Base-by-base conservation (phyloP, 2,113 vertebrate species). In the Pteruthius melanotis region DNA sequence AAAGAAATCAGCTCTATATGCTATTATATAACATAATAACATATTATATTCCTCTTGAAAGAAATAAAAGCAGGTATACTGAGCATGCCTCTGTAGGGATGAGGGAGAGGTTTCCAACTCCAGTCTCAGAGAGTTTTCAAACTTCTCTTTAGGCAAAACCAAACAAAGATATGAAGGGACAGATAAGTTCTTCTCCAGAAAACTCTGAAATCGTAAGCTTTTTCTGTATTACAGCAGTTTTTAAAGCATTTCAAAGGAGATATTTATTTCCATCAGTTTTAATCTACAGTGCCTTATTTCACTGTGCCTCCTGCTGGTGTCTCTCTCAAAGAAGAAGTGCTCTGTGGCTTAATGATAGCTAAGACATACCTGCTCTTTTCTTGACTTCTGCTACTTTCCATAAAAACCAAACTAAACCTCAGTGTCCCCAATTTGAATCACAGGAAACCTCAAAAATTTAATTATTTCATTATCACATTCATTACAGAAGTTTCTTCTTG, bases 61-160 rank as follows among this genome's bases (percentile, higher is more conserved):
- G 33, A 84, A 81, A 92, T 33, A 52, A 47, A 95, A 81, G 21
- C 19, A 63, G 35, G 11, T 35, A 50, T 39, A 85, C 15, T 2
- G 2, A 82, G 18, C 30, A 54, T 0, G 1, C 3, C 23, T 78
- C 10, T 50, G 8, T 10, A 40, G 42, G 33, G 6, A 70, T 57
- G 9, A 74, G 20, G 4, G 3, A 45, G 26, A 72, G 21, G 11
- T 54, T 86, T 68, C n/a, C 15, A 71, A 37, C 37, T 64, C 10
- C 10, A 47, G 13, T 40, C 63, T 78, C 53, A 66, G 17, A 5
- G 22, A 86, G 26, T 30, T 77, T 84, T 72, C 14, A 19, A 78
- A 75, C 11, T 56, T 50, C 17, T 60, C 93, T 74, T 57, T 12
- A 69, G 18, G 14, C 21, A 95, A 89, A 94, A 81, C 3, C 15